Base-by-base conservation (phyloP, 2,113 vertebrate species). In the Anolis carolinensis region DNA sequence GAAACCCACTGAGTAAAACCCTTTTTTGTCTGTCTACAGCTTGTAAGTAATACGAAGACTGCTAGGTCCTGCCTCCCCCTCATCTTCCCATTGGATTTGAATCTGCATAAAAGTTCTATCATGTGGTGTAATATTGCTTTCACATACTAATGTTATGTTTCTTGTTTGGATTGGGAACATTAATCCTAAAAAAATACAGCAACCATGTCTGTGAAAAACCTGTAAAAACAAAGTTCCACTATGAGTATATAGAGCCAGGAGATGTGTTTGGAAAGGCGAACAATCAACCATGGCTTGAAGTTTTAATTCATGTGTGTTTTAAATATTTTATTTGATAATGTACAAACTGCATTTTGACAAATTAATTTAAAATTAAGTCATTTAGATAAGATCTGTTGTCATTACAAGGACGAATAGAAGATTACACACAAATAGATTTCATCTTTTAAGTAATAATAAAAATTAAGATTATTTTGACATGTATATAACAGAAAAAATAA, bases 241-340 rank as follows among this genome's bases (percentile, higher is more conserved):
- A 72, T 32, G 82, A 92, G 82, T 70, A 92, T 83, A 87, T 5
- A 79, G 50, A 0, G 74, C 78, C 23, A 23, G 71, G 73, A 85
- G 83, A 87, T 27, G 2, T 81, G 86, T 72, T 79, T 89, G 27
- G 0, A 83, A 86, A 59, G 84, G 14, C 83, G 39, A 67, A 85
- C 80, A 73, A 59, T 32, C 72, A 79, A 83, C 79, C 65, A 59
- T 50, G 36, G 27, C 21, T 78, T 83, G 52, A 27, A 84, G 27
- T n/a, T 30, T 77, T 48, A 27, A 25, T 14, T 77, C 30, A 48
- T n/a, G 3, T 52, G 48, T 52, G n/a, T 18, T 5, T 52, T 68
- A 68, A 68, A 2, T 68, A 68, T 68, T n/a, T 30, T 25, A 50
- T 76, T 50, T 76, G 16, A 16, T n/a, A 77, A 77, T 52, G 14